These are phyloP conservation scores for Allygus modestus DNA, from an alignment of 2,888 invertebrate species.

Conservation along the genomic window DNA sequence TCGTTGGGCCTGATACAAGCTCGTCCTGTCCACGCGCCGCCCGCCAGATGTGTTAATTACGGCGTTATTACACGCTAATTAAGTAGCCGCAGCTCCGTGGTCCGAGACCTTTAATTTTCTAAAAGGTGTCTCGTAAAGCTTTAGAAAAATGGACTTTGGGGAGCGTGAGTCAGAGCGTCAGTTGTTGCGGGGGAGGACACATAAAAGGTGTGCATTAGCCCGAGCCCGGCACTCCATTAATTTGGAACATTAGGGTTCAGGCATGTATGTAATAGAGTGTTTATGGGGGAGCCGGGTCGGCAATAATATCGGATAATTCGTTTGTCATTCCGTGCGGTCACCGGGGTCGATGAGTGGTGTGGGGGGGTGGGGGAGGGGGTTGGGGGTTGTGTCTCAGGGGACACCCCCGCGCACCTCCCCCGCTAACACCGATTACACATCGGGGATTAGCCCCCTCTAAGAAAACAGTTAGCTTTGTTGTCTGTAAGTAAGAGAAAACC, in stretches of 20 bases:
- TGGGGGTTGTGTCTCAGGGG: slow-evolving; percentile 38
- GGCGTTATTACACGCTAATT: slow-evolving; percentile 18
- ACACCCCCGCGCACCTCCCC: slow-evolving; percentile 24
- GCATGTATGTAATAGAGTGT: slow-evolving; percentile 60
- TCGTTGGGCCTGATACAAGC: too few relatives aligned
- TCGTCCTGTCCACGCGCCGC: background rate
- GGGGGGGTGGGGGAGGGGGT: background rate
- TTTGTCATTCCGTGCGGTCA: slow-evolving; percentile 53
- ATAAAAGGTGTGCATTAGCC: slow-evolving; percentile 57
- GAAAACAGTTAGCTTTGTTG: slow-evolving; percentile 60
- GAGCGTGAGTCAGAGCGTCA: slow-evolving; percentile 37
- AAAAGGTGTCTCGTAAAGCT: slow-evolving; percentile 60
- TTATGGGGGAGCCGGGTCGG: slow-evolving; percentile 52
- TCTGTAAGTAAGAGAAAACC: slow-evolving; percentile 56
- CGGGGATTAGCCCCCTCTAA: slow-evolving; percentile 45
- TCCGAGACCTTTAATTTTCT: slow-evolving; percentile 42
- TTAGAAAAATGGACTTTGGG: slow-evolving; percentile 58
- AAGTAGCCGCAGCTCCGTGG: slow-evolving; percentile 15
- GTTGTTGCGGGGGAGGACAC: slow-evolving; percentile 51
- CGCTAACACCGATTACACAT: slow-evolving; percentile 35
- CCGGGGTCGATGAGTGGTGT: background rate
- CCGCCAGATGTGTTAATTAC: slow-evolving; percentile 54
- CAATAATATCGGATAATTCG: slow-evolving; percentile 59
- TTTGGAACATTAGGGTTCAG: slow-evolving; percentile 58
- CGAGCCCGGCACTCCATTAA: slow-evolving; percentile 46